Evolutionary conservation across 2,113 vertebrate species (phyloP), one percentile per base, ranked within the genome.

Genomic region (Rhabdomys dilectus): DNA sequence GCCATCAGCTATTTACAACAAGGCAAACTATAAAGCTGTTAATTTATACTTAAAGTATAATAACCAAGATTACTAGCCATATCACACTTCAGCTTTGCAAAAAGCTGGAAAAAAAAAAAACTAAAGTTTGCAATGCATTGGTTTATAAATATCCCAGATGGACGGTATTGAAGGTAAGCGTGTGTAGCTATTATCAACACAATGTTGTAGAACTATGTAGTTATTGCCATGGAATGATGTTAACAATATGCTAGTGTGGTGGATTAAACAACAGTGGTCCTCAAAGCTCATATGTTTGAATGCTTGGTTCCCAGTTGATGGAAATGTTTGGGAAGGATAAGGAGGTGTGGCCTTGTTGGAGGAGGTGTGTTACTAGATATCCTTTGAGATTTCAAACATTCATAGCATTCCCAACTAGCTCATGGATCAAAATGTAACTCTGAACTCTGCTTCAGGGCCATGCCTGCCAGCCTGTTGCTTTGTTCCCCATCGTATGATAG

Each of bases 71-170:
- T 89, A 48, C 7, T 48, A 82, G 24, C 51, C 45, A 81, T 42
- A 19, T 89, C 6, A 12, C n/a, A 16, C 26, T 21, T 81, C 64
- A 26, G 78, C 72, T 95, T n/a, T n/a, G n/a, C n/a, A n/a, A n/a
- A n/a, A n/a, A n/a, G n/a, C n/a, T n/a, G n/a, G n/a, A n/a, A n/a
- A n/a, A n/a, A n/a, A n/a, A n/a, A n/a, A n/a, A n/a, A n/a, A 34
- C n/a, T 36, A 3, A 26, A 64, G 8, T 66, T 75, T 81, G n/a
- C 70, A 92, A 96, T 91, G 70, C 29, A 95, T 3, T 70, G 26
- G 15, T 80, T 93, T 96, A 91, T 45, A 95, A 85, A 92, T 85
- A 81, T 36, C 16, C 36, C 86, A 97, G 92, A 66, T 86, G 51
- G 39, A 15, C 34, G 64, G 72, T 91, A 39, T 16, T 60, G 22